Conservation (phyloP, 1,140 invertebrate species). For the Zophobas atratus region DNA sequence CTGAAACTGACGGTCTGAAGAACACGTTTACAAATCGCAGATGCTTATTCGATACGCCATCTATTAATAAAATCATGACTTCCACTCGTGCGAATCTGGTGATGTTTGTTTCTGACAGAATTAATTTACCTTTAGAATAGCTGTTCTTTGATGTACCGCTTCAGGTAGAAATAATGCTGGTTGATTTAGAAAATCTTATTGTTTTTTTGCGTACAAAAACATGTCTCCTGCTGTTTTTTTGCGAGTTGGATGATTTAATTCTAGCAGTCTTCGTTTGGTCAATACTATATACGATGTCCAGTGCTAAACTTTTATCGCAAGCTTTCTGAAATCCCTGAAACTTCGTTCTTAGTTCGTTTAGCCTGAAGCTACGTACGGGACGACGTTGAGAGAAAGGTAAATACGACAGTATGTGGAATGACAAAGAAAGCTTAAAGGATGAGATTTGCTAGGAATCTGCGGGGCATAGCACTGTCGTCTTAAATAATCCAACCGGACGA, state of each 20-base stretch:
- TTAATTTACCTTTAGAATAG: slow-evolving; percentile 60
- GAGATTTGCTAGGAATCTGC: slow-evolving; percentile 56
- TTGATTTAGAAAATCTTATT: slow-evolving; percentile 1
- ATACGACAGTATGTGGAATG: slow-evolving; percentile 51
- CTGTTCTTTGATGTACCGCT: slow-evolving; percentile 48
- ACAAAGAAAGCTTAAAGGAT: slow-evolving; percentile 52
- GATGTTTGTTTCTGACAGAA: slow-evolving; percentile 58
- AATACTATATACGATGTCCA: slow-evolving; percentile 51
- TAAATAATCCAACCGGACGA: slow-evolving; percentile 56
- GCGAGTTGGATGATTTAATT: slow-evolving; percentile 48
- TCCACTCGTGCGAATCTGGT: slow-evolving; percentile 48
- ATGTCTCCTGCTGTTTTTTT: slow-evolving; percentile 15
- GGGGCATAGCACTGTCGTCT: slow-evolving; percentile 52
- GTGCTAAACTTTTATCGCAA: slow-evolving; percentile 56
- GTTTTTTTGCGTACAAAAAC: slow-evolving; percentile 4
- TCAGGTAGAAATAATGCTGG: slow-evolving; percentile 42
- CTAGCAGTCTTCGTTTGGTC: slow-evolving; percentile 47
- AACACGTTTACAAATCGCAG: slow-evolving; percentile 56
- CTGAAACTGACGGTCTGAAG: slow-evolving; percentile 61
- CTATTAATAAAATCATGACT: slow-evolving; percentile 64
- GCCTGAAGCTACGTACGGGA: slow-evolving; percentile 49
- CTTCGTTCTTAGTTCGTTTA: slow-evolving; percentile 62
- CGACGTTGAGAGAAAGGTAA: slow-evolving; percentile 55
- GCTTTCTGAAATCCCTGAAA: slow-evolving; percentile 58
- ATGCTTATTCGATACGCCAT: slow-evolving; percentile 61